phyloP scores from a whole-genome alignment of 2,888 invertebrate genomes.

The Seira sanloemensis region DNA sequence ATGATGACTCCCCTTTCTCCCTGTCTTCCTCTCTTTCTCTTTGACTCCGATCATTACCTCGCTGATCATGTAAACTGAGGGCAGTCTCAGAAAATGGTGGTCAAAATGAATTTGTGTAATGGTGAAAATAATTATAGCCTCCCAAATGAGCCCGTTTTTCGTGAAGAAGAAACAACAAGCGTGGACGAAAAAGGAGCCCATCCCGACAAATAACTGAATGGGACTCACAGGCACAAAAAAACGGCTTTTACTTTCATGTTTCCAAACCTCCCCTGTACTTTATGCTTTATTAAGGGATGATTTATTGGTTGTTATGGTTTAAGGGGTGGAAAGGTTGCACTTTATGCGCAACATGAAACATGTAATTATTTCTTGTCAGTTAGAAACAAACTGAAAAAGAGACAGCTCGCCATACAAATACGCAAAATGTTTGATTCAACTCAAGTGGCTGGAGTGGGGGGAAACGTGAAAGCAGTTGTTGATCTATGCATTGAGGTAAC shows the following conservation, averaged over 20 bases:
- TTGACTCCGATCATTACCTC: background rate
- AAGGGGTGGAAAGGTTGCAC: slow-evolving; percentile 66
- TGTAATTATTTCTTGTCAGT: slow-evolving; percentile 66
- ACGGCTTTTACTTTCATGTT: slow-evolving; percentile 27
- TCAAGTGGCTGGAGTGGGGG: slow-evolving; percentile 14
- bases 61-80: background rate
- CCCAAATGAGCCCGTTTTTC: background rate
- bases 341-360: slow-evolving; percentile 65
- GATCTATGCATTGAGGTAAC: slow-evolving; percentile 12
- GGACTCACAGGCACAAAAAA: no score
- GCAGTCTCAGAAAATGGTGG: background rate
- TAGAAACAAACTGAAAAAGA: slow-evolving; percentile 6
- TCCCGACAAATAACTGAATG: no score
- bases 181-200: no score
- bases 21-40: background rate
- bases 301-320: slow-evolving; percentile 66
- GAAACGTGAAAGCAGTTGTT: slow-evolving; percentile 45
- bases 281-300: slow-evolving; percentile 58
- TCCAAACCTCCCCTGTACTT: background rate
- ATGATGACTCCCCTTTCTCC: background rate
- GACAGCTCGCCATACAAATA: slow-evolving; percentile 5
- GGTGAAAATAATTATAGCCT: slow-evolving; percentile 59
- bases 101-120: slow-evolving; percentile 14
- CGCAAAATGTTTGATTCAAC: background rate
- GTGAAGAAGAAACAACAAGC: background rate